These are phyloP conservation scores for Apamea sordens DNA, from an alignment of 2,888 invertebrate species.

Conservation along the genomic window DNA sequence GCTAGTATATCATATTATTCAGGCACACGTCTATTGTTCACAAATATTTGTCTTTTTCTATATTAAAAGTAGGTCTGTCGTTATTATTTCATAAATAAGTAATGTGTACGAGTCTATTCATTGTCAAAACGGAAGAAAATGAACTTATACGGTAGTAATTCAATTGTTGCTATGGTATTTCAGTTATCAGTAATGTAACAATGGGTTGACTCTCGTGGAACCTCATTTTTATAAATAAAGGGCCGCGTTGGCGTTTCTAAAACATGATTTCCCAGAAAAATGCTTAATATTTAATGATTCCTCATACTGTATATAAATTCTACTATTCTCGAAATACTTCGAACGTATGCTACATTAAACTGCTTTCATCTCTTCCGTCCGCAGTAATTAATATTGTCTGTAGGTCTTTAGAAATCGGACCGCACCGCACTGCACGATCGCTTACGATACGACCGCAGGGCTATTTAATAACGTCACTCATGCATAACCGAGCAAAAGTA, in stretches of 20 bases:
- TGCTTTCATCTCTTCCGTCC: slow-evolving; percentile 27
- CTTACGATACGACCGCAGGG: slow-evolving; percentile 72
- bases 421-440: slow-evolving; percentile 68
- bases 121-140: background rate
- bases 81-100: slow-evolving; percentile 3
- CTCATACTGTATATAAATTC: background rate
- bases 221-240: background rate
- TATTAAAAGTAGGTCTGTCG: background rate
- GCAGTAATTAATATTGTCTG: slow-evolving; percentile 58
- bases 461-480: slow-evolving; percentile 79
- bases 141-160: background rate
- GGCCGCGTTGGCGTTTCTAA: background rate
- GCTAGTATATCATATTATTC: background rate
- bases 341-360: slow-evolving; percentile 29
- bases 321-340: background rate
- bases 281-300: background rate
- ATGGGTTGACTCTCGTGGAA: slow-evolving; percentile 19
- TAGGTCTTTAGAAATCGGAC: slow-evolving; percentile 60
- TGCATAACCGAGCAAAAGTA: slow-evolving; percentile 82
- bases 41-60: background rate
- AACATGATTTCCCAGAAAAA: slow-evolving; percentile 13
- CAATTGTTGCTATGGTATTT: background rate
- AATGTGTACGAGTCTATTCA: background rate
- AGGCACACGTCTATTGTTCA: slow-evolving; percentile 8
- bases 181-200: background rate